These are phyloP conservation scores for Tetrapedia diversipes DNA, from an alignment of 2,888 invertebrate genomes.

Conservation along the genomic window DNA sequence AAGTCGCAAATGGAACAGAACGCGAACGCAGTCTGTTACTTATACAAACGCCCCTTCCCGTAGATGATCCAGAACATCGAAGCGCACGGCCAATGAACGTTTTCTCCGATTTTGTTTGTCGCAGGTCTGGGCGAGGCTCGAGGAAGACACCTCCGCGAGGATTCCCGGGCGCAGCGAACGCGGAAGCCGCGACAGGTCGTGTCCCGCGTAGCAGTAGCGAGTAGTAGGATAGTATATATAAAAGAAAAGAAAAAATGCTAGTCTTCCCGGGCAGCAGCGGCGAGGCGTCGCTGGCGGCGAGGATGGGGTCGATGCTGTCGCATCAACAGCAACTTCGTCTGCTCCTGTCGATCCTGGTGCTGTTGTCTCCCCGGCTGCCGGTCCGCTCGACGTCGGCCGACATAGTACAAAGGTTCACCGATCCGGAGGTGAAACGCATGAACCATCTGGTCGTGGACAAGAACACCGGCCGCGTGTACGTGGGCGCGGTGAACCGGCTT, in stretches of 20 bases:
- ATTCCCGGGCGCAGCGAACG: constrained; percentile 57
- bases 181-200: constrained; percentile 50
- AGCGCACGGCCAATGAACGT: neutral
- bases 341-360: constrained; percentile 58
- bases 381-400: constrained; percentile 81
- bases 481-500: constrained; percentile 96
- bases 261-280: constrained; percentile 66
- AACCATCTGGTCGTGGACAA: constrained; percentile 96
- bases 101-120: neutral
- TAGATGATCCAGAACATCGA: too few species aligned
- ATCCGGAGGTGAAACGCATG: constrained; percentile 87
- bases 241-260: constrained; percentile 54
- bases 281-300: constrained; percentile 39
- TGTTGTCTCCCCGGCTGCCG: constrained; percentile 62
- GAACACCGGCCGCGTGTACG: constrained; percentile 93
- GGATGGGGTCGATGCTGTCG: constrained; percentile 52
- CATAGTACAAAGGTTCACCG: constrained; percentile 88
- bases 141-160: constrained; percentile 63
- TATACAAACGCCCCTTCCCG: neutral
- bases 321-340: constrained; percentile 47
- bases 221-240: too few species aligned
- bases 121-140: constrained; percentile 67
- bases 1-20: constrained; percentile 1
- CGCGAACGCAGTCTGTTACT: neutral
- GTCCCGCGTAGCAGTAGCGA: constrained; percentile 60